Conservation (phyloP, 1,140 invertebrate species). For the Eriocheir sinensis region DNA sequence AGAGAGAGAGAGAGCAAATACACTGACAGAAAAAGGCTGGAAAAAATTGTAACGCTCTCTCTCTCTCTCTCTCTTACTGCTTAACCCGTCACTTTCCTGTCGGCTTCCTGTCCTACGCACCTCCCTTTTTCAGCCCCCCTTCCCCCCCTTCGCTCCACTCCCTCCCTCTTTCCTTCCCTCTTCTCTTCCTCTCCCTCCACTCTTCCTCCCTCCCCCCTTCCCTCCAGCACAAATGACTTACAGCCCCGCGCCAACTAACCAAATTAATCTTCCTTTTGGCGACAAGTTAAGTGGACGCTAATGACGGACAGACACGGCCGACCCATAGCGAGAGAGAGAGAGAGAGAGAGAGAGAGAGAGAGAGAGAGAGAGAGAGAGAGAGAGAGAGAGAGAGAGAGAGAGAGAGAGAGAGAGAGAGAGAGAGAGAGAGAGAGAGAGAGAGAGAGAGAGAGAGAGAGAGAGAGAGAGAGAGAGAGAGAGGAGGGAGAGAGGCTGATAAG, state of each 20-base stretch:
- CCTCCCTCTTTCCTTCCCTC: too few species aligned
- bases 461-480: too few species aligned
- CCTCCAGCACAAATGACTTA: neutral
- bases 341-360: neutral
- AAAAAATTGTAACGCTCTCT: neutral
- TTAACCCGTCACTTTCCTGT: neutral
- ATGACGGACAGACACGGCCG: neutral
- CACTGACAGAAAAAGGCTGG: neutral
- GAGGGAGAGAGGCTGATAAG: too few species aligned
- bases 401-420: neutral
- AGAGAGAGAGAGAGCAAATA: neutral
- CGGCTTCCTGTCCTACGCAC: neutral
- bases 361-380: neutral
- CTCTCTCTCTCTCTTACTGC: neutral
- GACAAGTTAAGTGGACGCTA: constrained; percentile 23
- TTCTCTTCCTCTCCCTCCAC: too few species aligned
- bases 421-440: too few species aligned
- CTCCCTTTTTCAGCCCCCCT: neutral
- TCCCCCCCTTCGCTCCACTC: neutral
- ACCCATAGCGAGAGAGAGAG: neutral
- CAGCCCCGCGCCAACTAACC: neutral
- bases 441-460: too few species aligned
- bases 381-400: neutral
- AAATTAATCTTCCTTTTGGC: constrained; percentile 25
- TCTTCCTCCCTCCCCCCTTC: neutral